These are phyloP conservation scores for Balaeniceps rex DNA, from an alignment of 2,113 vertebrate genomes.

Conservation along the genomic window DNA sequence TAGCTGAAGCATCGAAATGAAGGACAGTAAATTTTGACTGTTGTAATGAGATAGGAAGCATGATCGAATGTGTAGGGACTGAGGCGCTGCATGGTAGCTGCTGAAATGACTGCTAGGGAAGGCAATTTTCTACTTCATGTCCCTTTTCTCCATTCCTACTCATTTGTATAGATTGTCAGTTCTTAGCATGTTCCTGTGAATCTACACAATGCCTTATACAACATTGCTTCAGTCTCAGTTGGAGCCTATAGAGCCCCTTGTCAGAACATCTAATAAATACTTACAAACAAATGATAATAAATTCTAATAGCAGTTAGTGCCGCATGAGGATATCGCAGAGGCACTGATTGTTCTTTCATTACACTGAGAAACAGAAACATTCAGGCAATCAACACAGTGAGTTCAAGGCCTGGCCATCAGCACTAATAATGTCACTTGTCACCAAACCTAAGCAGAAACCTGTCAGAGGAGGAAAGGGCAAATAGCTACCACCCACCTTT, in stretches of 20 bases:
- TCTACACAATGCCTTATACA: background rate
- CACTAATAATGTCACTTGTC: conserved; percentile 17
- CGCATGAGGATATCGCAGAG: background rate
- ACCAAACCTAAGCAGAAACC: background rate
- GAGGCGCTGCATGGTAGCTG: background rate
- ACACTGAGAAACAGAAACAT: conserved; percentile 38
- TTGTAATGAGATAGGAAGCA: conserved; percentile 22
- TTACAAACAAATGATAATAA: conserved; percentile 36
- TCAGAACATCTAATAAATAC: conserved; percentile 4
- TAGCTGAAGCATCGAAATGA: background rate
- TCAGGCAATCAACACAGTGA: conserved; percentile 28
- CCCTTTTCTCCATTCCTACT: background rate
- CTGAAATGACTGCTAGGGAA: background rate
- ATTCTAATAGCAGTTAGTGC: conserved; percentile 26
- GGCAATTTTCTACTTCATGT: conserved; percentile 33
- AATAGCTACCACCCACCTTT: background rate
- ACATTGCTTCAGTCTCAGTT: background rate
- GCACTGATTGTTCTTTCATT: conserved; percentile 44
- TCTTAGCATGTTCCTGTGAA: conserved; percentile 12
- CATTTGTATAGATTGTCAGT: conserved; percentile 20
- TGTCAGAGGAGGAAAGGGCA: background rate
- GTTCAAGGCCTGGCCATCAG: conserved; percentile 28
- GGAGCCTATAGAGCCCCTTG: background rate
- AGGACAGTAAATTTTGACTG: conserved; percentile 17
- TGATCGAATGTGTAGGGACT: background rate